A percentile compares a stretch with the other conserved stretches of the same genome.
Evolutionary conservation across 2,113 vertebrate genomes (phyloP).

Genomic region (Myotis yumanensis): DNA sequence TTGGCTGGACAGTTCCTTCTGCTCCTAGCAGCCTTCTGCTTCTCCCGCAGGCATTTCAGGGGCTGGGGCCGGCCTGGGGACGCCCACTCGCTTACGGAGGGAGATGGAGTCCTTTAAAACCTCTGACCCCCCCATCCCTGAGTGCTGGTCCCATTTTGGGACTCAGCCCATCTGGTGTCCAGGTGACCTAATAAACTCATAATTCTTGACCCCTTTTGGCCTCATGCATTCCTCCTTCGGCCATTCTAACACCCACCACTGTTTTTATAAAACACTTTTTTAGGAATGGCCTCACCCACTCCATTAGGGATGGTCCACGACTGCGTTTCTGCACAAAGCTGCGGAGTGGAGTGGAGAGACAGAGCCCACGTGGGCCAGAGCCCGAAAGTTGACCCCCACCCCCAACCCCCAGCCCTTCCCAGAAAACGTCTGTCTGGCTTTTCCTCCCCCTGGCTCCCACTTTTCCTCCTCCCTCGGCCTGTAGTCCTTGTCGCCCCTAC

Average conservation of each 20-base stretch:
- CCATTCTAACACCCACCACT: too few relatives aligned
- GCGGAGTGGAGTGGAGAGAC: neutral
- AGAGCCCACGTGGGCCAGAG: too few relatives aligned
- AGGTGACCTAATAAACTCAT: too few relatives aligned
- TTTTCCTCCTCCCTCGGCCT: neutral
- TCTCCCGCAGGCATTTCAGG: neutral
- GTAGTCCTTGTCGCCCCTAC: accelerated
- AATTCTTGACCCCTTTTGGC: too few relatives aligned
- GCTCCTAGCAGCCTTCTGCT: neutral
- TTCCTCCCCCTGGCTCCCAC: neutral
- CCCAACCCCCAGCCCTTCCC: too few relatives aligned
- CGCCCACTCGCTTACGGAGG: neutral
- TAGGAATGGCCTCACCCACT: neutral
- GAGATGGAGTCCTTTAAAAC: too few relatives aligned
- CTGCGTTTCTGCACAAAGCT: neutral
- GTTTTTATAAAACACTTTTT: neutral
- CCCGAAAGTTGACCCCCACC: neutral
- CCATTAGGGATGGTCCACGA: neutral
- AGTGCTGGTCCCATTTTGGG: too few relatives aligned
- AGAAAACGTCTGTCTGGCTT: neutral
- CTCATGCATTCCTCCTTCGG: too few relatives aligned
- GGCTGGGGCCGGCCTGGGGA: too few relatives aligned
- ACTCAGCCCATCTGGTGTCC: too few relatives aligned
- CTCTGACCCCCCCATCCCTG: too few relatives aligned
- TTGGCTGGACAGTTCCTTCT: neutral